Evolutionary conservation across 2,888 invertebrate genomes (phyloP), one percentile per base, ranked within the genome.

Genomic region (Brachyptera putata): DNA sequence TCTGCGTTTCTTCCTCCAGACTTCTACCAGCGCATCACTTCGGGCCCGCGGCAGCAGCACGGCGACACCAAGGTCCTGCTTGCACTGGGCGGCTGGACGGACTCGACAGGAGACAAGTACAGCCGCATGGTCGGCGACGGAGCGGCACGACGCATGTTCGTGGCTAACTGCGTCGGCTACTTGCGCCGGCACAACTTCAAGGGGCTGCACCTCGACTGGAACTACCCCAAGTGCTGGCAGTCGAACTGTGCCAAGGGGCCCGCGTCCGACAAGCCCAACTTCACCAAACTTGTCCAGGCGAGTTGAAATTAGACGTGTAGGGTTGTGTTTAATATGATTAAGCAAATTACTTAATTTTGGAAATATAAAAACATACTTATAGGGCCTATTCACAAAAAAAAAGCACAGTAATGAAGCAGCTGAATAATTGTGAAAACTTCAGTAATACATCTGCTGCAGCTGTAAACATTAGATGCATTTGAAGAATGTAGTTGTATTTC

Each of bases 71-170:
- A 79, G 67, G 85, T 91, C 0, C 73, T 93, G 4, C 75, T 96
- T 26, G 92, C 91, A 1, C 73, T 96, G 57, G 96, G 96, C n/a
- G 96, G 96, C 1, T 96, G 95, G 95, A 93, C 92, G 0, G 94
- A 95, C 73, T 95, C 93, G 0, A 82, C 87, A 0, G 91, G 91
- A 0, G 89, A 91, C 70, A 93, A 93, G 72, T 93, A 93, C 70
- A 91, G 91, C 0, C 81, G 86, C 13, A 73, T 95, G 24, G 89
- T 91, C 0, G 82, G 84, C 41, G 84, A 85, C 61, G 79, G 81
- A 3, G 77, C 81, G 0, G 79, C 84, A 3, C 80, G 91, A 13
- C 76, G 83, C 26, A 84, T 84, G 53, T 93, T 93, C 69, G 83
- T 87, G 1, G 76, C 84, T 1, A 84, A 85, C 58, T 79, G 84